phyloP scores from a whole-genome alignment of 2,797 vertebrate genomes.

The Mallotus villosus region DNA sequence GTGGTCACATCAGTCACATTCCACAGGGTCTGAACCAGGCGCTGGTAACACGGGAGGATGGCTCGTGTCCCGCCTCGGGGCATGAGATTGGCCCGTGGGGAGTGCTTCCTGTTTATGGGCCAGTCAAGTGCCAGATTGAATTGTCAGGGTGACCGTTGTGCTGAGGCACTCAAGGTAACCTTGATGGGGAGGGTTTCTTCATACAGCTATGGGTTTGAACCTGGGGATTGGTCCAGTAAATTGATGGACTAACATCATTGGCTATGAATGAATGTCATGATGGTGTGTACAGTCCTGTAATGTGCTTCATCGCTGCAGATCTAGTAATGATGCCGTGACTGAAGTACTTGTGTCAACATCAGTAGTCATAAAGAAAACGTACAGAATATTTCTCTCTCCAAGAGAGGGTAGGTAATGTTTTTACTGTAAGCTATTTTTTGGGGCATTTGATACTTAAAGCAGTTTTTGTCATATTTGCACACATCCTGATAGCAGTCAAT shows the following conservation, averaged over 20 bases:
- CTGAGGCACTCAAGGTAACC: slow-evolving; percentile 11
- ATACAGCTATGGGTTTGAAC: too few species aligned
- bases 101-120: slow-evolving; percentile 7
- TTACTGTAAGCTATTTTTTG: too few species aligned
- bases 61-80: not conserved
- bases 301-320: not conserved
- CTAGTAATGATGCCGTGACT: too few species aligned
- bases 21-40: not conserved
- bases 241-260: not conserved
- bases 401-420: too few species aligned
- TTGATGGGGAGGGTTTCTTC: not conserved
- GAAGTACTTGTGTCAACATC: too few species aligned
- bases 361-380: too few species aligned
- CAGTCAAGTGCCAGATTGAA: slow-evolving; percentile 5
- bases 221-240: too few species aligned
- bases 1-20: slow-evolving; percentile 2
- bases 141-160: not conserved
- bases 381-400: too few species aligned
- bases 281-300: not conserved
- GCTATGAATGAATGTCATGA: not conserved
- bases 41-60: slow-evolving; percentile 2
- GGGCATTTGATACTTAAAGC: too few species aligned
- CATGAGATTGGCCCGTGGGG: not conserved
- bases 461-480: too few species aligned
- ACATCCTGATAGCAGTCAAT: too few species aligned